Percentiles rank a stretch among this genome's conserved stretches.
phyloP scores from a whole-genome alignment of 2,113 vertebrate genomes.

The Opisthocomus hoazin region DNA sequence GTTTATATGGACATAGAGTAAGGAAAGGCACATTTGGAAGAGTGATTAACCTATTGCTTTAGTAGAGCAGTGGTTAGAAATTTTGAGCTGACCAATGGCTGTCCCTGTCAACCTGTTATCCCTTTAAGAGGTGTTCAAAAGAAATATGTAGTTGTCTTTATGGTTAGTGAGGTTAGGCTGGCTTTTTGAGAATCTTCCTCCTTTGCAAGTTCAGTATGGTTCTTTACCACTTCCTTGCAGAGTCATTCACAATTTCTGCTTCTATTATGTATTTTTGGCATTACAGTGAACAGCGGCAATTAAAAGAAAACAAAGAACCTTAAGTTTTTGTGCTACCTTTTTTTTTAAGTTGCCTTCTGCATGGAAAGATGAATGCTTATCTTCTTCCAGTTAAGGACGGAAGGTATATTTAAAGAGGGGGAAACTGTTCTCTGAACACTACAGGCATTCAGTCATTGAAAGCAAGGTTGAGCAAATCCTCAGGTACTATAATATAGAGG shows the following conservation, averaged over 20 bases:
- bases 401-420: not conserved
- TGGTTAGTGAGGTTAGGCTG: not conserved
- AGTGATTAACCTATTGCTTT: not conserved
- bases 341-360: not conserved
- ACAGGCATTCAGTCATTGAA: not conserved
- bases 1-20: not conserved
- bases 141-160: not conserved
- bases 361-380: not conserved
- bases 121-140: not conserved
- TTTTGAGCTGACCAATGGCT: not conserved
- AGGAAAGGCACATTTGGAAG: not conserved
- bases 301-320: not conserved
- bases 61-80: not conserved
- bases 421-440: not conserved
- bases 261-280: not conserved
- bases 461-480: not conserved
- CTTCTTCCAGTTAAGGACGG: not conserved
- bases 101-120: not conserved
- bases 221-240: conserved; percentile 25
- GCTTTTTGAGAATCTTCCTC: not conserved
- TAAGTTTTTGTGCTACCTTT: not conserved
- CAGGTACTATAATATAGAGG: not conserved
- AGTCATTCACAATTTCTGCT: not conserved
- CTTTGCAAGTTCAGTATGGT: not conserved
- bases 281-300: not conserved